Evolutionary conservation across 2,797 vertebrate species (phyloP).

Genomic region (Ctenosaura bakeri): DNA sequence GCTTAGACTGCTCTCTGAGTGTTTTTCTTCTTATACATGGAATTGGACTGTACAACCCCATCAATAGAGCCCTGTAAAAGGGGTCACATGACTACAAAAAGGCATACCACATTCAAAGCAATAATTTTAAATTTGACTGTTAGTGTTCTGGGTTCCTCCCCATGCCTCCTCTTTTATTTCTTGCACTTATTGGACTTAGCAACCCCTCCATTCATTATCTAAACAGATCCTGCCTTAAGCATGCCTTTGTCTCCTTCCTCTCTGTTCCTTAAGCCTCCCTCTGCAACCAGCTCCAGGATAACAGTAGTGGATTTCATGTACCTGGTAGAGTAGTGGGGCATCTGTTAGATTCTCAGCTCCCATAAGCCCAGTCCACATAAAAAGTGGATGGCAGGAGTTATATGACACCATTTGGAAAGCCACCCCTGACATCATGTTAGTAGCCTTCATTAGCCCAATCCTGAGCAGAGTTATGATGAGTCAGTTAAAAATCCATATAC

Average conservation of each 20-base stretch:
- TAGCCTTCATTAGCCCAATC: conserved; percentile 2
- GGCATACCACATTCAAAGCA: background rate
- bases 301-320: background rate
- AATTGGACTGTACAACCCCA: no score
- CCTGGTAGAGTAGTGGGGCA: background rate
- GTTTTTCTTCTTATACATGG: background rate
- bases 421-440: background rate
- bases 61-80: background rate
- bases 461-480: background rate
- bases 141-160: background rate
- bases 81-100: background rate
- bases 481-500: background rate
- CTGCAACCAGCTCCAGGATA: background rate
- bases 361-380: no score
- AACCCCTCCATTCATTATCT: no score
- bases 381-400: background rate
- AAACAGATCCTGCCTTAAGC: background rate
- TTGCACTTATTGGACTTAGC: background rate
- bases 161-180: background rate
- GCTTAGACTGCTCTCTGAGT: background rate
- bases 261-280: no score
- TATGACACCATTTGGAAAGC: background rate
- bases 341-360: background rate
- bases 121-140: no score
- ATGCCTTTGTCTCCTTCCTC: background rate